Evolutionary conservation across 2,888 invertebrate species (phyloP).

Genomic region (Onchidella celtica): DNA sequence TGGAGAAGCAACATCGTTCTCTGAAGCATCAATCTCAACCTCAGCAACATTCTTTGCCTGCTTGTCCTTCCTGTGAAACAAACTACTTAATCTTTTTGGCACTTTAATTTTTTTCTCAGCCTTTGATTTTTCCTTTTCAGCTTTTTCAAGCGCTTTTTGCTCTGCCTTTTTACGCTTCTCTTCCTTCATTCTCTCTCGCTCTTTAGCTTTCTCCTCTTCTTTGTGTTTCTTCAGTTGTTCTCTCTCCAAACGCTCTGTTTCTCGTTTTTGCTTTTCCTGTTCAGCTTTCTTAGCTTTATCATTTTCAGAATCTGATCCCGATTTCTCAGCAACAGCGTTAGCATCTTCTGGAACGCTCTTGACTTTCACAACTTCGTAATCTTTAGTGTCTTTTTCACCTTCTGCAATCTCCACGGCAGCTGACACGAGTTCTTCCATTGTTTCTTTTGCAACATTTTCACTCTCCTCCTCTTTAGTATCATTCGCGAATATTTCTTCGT

Average conservation of each 20-base stretch:
- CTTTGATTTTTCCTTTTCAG: constrained; percentile 33
- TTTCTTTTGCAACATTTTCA: constrained; percentile 3
- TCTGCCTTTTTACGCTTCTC: constrained; percentile 5
- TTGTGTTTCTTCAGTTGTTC: constrained; percentile 16
- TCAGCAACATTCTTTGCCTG: background rate
- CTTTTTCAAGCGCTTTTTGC: constrained; percentile 16
- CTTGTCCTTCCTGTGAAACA: constrained; percentile 40
- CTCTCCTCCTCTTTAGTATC: background rate
- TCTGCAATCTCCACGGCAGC: background rate
- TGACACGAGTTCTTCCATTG: background rate
- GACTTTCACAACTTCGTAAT: background rate
- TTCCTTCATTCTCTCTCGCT: background rate
- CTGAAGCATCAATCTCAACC: background rate
- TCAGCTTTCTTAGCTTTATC: background rate
- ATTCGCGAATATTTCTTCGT: no score
- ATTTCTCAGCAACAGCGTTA: background rate
- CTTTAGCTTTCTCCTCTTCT: constrained; percentile 9
- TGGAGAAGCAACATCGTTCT: background rate
- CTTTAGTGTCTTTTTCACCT: background rate
- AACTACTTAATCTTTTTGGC: constrained; percentile 28
- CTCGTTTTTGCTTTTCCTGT: background rate
- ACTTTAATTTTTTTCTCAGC: constrained; percentile 21
- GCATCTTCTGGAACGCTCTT: background rate
- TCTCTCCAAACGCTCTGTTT: background rate
- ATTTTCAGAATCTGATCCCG: background rate